Conservation (phyloP, 2,888 invertebrate species). For the Meiosimyza decipiens region DNA sequence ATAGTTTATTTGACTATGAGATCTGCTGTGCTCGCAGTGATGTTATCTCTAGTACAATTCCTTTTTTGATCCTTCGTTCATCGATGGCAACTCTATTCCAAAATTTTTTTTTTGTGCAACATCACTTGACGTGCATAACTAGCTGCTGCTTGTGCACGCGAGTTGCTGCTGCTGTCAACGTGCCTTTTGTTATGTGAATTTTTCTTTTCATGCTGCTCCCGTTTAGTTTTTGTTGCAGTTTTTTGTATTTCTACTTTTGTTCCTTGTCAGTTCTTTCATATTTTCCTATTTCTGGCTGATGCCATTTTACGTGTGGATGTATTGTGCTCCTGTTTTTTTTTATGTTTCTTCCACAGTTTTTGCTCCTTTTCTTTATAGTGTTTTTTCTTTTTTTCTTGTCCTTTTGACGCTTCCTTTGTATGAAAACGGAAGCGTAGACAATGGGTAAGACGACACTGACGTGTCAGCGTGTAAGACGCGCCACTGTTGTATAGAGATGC, state of each 20-base stretch:
- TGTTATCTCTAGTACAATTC: no score
- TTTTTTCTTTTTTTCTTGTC: no score
- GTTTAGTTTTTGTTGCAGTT: slow-evolving; percentile 4
- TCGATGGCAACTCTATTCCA: no score
- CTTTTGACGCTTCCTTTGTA: slow-evolving; percentile 13
- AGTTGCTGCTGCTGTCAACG: no score
- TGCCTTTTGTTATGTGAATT: no score
- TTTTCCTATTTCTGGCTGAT: slow-evolving; percentile 4
- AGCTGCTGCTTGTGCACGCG: no score
- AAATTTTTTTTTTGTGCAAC: no score
- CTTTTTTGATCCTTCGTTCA: no score
- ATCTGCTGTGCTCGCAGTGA: no score
- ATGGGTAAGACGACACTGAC: slow-evolving; percentile 23
- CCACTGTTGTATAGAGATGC: not conserved
- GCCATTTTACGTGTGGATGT: slow-evolving; percentile 9
- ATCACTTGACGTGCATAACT: no score
- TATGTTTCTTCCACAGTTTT: not conserved
- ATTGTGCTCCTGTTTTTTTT: slow-evolving; percentile 10
- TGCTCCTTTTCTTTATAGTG: slow-evolving; percentile 14
- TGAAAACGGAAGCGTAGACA: slow-evolving; percentile 30
- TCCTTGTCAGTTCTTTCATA: slow-evolving; percentile 5
- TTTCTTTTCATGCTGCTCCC: no score
- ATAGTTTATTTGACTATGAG: no score
- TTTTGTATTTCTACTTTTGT: not conserved
- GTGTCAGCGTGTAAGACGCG: slow-evolving; percentile 26